These are phyloP conservation scores for Catocala fraxini DNA, from an alignment of 2,888 invertebrate species.

Conservation along the genomic window DNA sequence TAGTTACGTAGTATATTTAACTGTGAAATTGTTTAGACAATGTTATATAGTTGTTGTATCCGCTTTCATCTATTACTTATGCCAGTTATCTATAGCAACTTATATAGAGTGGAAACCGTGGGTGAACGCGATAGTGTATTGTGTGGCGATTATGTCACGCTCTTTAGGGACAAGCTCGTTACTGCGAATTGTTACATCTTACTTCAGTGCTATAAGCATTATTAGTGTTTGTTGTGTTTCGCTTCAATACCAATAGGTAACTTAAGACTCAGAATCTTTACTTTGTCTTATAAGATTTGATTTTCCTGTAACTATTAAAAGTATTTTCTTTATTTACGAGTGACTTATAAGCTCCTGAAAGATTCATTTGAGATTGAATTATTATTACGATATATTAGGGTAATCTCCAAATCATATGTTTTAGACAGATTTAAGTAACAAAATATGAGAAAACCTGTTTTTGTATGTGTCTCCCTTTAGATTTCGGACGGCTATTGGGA, in stretches of 20 bases:
- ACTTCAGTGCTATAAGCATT: constrained; percentile 53
- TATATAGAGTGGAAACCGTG: constrained; percentile 50
- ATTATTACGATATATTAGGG: no score
- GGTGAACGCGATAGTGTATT: constrained; percentile 52
- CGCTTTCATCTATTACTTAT: constrained; percentile 38
- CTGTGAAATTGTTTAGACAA: background rate
- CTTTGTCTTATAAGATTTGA: background rate
- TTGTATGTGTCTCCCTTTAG: no score
- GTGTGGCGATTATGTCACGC: constrained; percentile 54
- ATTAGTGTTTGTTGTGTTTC: constrained; percentile 50
- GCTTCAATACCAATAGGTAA: constrained; percentile 9
- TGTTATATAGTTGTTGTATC: background rate
- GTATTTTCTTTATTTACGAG: no score
- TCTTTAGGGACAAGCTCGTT: constrained; percentile 53
- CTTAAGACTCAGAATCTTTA: constrained; percentile 4
- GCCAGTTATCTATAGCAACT: constrained; percentile 49
- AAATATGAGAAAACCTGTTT: no score
- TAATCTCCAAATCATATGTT: no score
- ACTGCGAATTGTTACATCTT: constrained; percentile 57
- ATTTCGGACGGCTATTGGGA: no score
- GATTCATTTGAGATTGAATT: no score
- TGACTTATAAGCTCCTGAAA: no score
- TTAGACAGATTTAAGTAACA: no score
- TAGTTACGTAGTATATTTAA: background rate
- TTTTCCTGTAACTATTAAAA: no score